Base-by-base conservation (phyloP, 2,113 vertebrate species). In the Lanius ludovicianus region DNA sequence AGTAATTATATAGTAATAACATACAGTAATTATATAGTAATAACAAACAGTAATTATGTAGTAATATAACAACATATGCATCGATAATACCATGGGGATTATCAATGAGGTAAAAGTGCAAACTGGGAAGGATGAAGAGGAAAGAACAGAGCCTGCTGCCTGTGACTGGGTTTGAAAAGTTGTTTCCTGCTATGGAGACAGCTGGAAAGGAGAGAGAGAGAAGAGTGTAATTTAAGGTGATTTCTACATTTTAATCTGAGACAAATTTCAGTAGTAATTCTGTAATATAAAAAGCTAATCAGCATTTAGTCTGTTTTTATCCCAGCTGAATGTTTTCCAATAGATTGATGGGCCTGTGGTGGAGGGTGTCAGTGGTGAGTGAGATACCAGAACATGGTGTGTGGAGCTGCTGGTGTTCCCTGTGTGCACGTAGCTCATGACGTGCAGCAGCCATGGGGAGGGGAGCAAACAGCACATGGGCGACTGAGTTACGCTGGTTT, bases 331-430 rank as follows among this genome's bases (percentile, higher is more conserved):
- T 41, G 22, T 56, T 77, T 73, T 42, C 8, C 30, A 20, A 0
- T 10, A 11, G 12, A 3, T 57, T 10, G 63, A 6, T 57, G 71
- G 69, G 59, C 37, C 57, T 46, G 19, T 44, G 70, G 4, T 44
- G 63, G 35, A 44, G 33, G 24, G 4, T 41, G 9, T 47, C 23
- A 3, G 1, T 27, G 62, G 30, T 19, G 41, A 20, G 6, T 7
- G 24, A 63, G 46, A 7, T 0, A 0, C 24, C 67, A 33, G 76
- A 33, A 23, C 21, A 0, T 3, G 14, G 22, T 6, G 2, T 6
- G 3, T 33, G 80, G 42, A 50, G 59, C 60, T 71, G 33, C 9
- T 7, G 24, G 28, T 60, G 55, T 22, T 73, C 24, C 10, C 15
- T 15, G 19, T 18, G 15, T 21, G 62, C 42, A 17, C 1, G 0